These are phyloP conservation scores for Hydractinia echinata DNA, from an alignment of 30 jellyfish, hydroid and myxozoan species.

Conservation along the genomic window DNA sequence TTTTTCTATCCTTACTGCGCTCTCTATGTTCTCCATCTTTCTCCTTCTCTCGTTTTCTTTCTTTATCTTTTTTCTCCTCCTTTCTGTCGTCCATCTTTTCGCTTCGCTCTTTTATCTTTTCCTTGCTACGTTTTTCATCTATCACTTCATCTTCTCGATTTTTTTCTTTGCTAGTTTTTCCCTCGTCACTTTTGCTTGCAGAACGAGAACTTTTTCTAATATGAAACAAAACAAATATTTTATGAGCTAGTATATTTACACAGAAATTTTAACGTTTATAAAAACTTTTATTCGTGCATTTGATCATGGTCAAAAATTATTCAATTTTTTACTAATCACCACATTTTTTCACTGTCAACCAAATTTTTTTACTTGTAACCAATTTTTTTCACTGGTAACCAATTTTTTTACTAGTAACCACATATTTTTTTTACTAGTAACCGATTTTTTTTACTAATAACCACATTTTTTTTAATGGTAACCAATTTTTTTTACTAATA, in stretches of 20 bases:
- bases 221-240: too few species aligned
- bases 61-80: slow-evolving; percentile 21
- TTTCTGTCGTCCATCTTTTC: neutral
- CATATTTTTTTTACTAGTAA: too few species aligned
- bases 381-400: too few species aligned
- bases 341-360: too few species aligned
- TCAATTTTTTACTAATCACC: too few species aligned
- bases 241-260: neutral
- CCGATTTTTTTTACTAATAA: too few species aligned
- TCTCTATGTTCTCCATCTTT: slow-evolving; percentile 1
- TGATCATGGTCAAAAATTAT: too few species aligned
- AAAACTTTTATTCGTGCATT: neutral
- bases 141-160: neutral
- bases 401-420: too few species aligned
- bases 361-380: too few species aligned
- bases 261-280: neutral
- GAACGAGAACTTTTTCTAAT: too few species aligned
- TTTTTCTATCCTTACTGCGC: slow-evolving; percentile 31
- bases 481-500: too few species aligned
- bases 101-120: neutral
- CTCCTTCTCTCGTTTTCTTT: slow-evolving; percentile 7
- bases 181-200: neutral
- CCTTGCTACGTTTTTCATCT: neutral
- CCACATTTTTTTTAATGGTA: too few species aligned
- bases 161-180: slow-evolving; percentile 31